These are phyloP conservation scores for Characodon lateralis DNA, from an alignment of 2,797 vertebrate genomes.

Conservation along the genomic window DNA sequence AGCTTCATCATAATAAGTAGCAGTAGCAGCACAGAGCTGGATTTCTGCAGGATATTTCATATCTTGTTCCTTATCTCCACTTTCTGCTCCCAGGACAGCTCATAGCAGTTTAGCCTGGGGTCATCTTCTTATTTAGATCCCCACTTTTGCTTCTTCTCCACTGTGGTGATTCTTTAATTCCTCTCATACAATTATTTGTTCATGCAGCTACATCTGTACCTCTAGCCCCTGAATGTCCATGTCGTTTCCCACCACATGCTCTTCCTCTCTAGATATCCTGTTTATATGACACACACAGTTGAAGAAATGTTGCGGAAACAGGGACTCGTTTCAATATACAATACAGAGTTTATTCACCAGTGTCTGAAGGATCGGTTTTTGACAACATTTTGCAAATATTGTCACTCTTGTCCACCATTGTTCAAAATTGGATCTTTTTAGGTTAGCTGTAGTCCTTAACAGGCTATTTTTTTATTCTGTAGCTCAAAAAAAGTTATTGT, in stretches of 20 bases:
- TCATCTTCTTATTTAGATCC: slow-evolving; percentile 25
- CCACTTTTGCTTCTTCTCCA: slow-evolving; percentile 38
- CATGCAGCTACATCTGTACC: slow-evolving; percentile 42
- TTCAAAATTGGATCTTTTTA: neutral
- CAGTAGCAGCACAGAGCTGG: slow-evolving; percentile 31
- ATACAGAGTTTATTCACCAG: slow-evolving; percentile 38
- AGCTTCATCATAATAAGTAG: slow-evolving; percentile 60
- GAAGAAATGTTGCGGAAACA: slow-evolving; percentile 70
- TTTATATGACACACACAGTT: slow-evolving; percentile 70
- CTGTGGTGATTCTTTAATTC: slow-evolving; percentile 33
- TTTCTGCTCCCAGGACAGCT: slow-evolving; percentile 19
- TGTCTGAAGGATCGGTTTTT: slow-evolving; percentile 30
- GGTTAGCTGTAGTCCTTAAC: slow-evolving; percentile 3
- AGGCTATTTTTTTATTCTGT: neutral
- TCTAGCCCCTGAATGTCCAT: slow-evolving; percentile 36
- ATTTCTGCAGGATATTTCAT: slow-evolving; percentile 45
- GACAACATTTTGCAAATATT: slow-evolving; percentile 53
- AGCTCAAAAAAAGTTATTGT: neutral
- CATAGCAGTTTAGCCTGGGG: slow-evolving; percentile 41
- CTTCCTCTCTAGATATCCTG: slow-evolving; percentile 80
- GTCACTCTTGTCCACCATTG: slow-evolving; percentile 22
- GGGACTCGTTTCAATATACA: slow-evolving; percentile 59
- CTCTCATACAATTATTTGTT: slow-evolving; percentile 51
- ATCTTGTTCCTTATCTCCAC: slow-evolving; percentile 29
- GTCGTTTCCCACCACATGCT: slow-evolving; percentile 71